Conservation (phyloP, 2,888 invertebrate species). For the Diploptera punctata region DNA sequence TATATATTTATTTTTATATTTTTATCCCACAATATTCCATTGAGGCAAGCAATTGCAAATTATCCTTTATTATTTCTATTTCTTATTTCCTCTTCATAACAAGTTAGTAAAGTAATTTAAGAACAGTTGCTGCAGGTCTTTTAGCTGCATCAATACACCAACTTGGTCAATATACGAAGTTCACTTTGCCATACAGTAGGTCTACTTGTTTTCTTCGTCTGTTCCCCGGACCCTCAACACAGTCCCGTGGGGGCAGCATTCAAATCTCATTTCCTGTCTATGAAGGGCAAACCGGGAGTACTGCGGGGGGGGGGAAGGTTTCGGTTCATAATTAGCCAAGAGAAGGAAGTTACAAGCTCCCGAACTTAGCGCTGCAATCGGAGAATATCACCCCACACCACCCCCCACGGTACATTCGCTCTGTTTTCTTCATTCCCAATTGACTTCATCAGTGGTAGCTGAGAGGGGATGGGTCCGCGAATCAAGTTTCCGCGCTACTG, state of each 20-base stretch:
- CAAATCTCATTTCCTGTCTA: conserved; percentile 46
- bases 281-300: conserved; percentile 3
- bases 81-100: too few species aligned
- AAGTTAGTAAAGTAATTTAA: too few species aligned
- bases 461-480: background rate
- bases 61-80: too few species aligned
- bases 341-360: conserved; percentile 35
- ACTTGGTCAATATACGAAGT: too few species aligned
- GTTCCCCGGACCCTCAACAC: background rate
- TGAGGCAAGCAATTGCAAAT: too few species aligned
- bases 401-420: conserved; percentile 9
- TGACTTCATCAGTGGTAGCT: conserved; percentile 39
- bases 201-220: background rate
- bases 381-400: conserved; percentile 34
- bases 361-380: conserved; percentile 37
- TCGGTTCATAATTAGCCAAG: conserved; percentile 41
- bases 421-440: conserved; percentile 41
- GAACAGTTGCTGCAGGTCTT: too few species aligned
- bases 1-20: too few species aligned
- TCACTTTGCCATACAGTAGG: too few species aligned
- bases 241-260: conserved; percentile 43
- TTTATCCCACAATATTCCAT: too few species aligned
- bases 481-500: conserved; percentile 22
- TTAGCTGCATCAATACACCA: too few species aligned
- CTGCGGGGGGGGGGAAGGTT: conserved; percentile 16